Conservation (phyloP, 2,113 vertebrate species). For the Tamias sibiricus region DNA sequence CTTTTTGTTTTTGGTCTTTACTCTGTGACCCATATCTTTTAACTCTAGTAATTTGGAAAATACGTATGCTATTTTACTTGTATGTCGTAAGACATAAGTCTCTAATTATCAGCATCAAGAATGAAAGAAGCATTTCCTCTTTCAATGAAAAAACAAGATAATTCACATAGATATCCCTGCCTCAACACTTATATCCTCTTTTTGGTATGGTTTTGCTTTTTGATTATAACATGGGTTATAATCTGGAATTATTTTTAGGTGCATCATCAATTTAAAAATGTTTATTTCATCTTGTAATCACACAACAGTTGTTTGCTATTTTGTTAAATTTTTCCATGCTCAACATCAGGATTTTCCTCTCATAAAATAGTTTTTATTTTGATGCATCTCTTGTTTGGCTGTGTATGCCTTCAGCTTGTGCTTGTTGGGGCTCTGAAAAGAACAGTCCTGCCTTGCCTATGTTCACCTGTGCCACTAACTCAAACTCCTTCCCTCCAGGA, state of each 20-base stretch:
- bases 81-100: neutral
- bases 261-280: neutral
- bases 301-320: neutral
- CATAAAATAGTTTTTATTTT: neutral
- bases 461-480: neutral
- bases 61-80: neutral
- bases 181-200: neutral
- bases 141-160: neutral
- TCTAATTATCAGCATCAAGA: conserved; percentile 19
- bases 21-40: neutral
- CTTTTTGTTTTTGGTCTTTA: neutral
- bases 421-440: neutral
- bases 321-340: neutral
- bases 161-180: neutral
- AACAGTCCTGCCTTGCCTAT: neutral
- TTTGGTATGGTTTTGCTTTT: neutral
- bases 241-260: conserved; percentile 24
- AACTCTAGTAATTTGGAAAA: neutral
- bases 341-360: neutral
- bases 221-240: neutral
- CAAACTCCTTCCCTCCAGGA: neutral
- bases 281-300: neutral
- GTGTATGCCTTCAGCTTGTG: neutral
- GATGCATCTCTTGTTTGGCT: neutral
- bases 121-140: conserved; percentile 19